These are phyloP conservation scores for Anoplophora glabripennis DNA, from an alignment of 1,140 invertebrate species.

Conservation along the genomic window DNA sequence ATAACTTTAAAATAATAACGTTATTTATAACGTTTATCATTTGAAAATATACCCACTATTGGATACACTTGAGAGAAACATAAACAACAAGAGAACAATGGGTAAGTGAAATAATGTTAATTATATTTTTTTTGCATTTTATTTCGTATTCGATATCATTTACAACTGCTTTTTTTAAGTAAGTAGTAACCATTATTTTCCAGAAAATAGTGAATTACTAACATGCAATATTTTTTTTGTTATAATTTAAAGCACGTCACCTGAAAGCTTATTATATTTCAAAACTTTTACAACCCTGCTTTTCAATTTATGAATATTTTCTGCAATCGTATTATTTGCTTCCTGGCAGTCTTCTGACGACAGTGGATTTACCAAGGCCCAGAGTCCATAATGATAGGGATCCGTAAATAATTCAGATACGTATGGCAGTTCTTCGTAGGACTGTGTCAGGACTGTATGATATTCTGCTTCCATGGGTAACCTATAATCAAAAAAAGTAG, in stretches of 20 bases:
- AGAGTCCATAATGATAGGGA: constrained; percentile 34
- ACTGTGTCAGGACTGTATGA: constrained; percentile 42
- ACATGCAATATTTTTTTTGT: neutral
- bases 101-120: no score
- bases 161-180: no score
- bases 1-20: no score
- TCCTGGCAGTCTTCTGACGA: constrained; percentile 16
- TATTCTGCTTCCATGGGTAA: constrained; percentile 40
- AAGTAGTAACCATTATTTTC: no score
- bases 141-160: no score
- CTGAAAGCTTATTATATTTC: constrained; percentile 21
- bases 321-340: constrained; percentile 6
- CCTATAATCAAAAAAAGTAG: constrained; percentile 8
- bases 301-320: neutral
- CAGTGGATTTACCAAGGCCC: constrained; percentile 39
- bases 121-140: no score
- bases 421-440: constrained; percentile 37
- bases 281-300: constrained; percentile 18
- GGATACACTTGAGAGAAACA: no score
- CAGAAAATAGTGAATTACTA: no score
- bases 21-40: no score
- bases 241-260: neutral
- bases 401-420: constrained; percentile 41
- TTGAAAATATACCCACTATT: no score
- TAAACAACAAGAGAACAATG: no score